phyloP scores from a whole-genome alignment of 2,888 invertebrate species.

The Paralinhomoeus sp. region DNA sequence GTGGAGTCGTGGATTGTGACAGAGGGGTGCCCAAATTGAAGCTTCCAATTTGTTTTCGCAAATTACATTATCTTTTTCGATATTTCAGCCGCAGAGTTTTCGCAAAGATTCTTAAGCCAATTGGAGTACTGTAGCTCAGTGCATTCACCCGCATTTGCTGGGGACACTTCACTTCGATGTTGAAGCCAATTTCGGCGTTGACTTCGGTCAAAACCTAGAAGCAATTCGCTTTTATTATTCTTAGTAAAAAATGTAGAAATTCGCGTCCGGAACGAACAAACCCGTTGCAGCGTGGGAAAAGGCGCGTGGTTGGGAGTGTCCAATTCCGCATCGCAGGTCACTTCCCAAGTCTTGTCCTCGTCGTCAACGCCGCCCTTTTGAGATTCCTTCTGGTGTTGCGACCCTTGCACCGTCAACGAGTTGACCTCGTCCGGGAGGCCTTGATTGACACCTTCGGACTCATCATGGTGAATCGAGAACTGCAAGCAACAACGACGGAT shows the following conservation, averaged over 20 bases:
- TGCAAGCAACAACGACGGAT: background rate
- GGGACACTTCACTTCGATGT: constrained; percentile 91
- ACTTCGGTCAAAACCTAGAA: constrained; percentile 54
- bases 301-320: constrained; percentile 70
- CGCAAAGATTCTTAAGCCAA: too few relatives aligned
- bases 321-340: constrained; percentile 45
- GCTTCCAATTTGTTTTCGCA: constrained; percentile 38
- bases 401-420: constrained; percentile 8
- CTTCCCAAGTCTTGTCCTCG: too few relatives aligned
- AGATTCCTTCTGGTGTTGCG: constrained; percentile 11
- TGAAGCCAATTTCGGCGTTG: constrained; percentile 69
- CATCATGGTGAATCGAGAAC: background rate
- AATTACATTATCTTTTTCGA: too few relatives aligned
- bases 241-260: too few relatives aligned
- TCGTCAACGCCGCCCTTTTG: too few relatives aligned
- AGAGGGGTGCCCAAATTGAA: too few relatives aligned
- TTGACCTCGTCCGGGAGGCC: background rate
- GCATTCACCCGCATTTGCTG: too few relatives aligned
- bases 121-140: too few relatives aligned
- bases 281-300: constrained; percentile 69
- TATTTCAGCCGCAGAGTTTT: too few relatives aligned
- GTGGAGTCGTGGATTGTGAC: too few relatives aligned
- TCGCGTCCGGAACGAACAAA: too few relatives aligned
- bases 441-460: background rate
- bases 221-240: too few relatives aligned